These are phyloP conservation scores for Oplegnathus fasciatus DNA, from an alignment of 2,113 vertebrate genomes.

Conservation along the genomic window DNA sequence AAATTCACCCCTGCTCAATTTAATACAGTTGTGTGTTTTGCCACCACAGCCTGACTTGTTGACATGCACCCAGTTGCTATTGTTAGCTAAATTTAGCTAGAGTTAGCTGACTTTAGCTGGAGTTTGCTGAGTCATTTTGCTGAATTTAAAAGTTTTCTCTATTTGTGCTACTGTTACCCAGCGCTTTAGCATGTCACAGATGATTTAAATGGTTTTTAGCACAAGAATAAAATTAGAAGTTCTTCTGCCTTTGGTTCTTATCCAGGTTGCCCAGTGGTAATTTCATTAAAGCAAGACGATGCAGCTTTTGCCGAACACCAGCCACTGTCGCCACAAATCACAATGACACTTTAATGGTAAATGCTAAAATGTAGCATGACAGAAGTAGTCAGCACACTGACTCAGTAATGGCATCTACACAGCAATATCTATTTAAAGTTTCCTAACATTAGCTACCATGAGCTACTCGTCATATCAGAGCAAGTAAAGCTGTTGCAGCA, in stretches of 20 bases:
- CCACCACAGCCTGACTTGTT: background rate
- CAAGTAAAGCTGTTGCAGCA: background rate
- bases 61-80: background rate
- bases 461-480: background rate
- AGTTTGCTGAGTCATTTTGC: slow-evolving; percentile 3
- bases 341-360: background rate
- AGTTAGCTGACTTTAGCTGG: too few relatives aligned
- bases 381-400: background rate
- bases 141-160: background rate
- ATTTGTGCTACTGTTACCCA: background rate
- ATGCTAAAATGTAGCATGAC: background rate
- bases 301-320: background rate
- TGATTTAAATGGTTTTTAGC: background rate
- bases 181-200: background rate
- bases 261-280: background rate
- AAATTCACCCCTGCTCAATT: background rate
- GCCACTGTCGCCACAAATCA: background rate
- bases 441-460: background rate
- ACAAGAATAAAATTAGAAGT: background rate
- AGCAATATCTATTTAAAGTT: slow-evolving; percentile 5
- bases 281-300: background rate
- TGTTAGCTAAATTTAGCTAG: too few relatives aligned
- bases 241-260: background rate
- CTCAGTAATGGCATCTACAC: background rate
- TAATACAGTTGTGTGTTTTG: background rate